These are phyloP conservation scores for Eristalinus sepulchralis DNA, from an alignment of 2,888 invertebrate genomes.

Conservation along the genomic window DNA sequence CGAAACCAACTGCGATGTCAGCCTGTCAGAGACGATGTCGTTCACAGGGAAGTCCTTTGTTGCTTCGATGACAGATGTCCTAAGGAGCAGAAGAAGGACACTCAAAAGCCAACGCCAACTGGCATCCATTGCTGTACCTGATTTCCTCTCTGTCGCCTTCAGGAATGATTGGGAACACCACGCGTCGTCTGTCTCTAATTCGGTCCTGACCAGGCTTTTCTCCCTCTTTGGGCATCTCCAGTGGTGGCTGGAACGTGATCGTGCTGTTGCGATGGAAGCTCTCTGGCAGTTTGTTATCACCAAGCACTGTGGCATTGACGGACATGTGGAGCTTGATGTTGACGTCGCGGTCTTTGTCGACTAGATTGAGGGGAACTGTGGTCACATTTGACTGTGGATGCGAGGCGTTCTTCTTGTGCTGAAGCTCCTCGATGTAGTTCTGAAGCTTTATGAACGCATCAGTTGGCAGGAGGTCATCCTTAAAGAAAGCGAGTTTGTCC, in stretches of 20 bases:
- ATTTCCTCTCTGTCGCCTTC: constrained; percentile 15
- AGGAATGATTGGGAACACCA: constrained; percentile 45
- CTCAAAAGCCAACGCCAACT: background rate
- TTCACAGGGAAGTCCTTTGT: constrained; percentile 62
- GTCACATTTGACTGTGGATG: no score
- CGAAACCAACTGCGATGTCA: constrained; percentile 76
- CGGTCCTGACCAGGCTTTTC: background rate
- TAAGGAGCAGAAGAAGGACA: background rate
- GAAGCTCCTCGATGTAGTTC: constrained; percentile 68
- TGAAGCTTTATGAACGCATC: constrained; percentile 70
- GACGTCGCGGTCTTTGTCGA: constrained; percentile 60
- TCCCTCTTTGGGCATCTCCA: background rate
- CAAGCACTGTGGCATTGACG: constrained; percentile 76
- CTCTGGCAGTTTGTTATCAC: constrained; percentile 66
- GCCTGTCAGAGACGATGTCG: constrained; percentile 75
- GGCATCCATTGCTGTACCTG: no score
- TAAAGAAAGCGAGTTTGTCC: constrained; percentile 33
- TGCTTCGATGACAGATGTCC: constrained; percentile 48
- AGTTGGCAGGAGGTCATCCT: constrained; percentile 72
- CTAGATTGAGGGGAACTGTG: constrained; percentile 25
- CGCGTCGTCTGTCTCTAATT: constrained; percentile 10
- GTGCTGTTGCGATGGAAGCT: constrained; percentile 47
- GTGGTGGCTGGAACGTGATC: constrained; percentile 22
- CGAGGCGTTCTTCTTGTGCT: background rate
- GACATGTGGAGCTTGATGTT: constrained; percentile 76